Conservation (phyloP, 37 sponge, comb jelly and placozoan species). For the Tethya wilhelma region DNA sequence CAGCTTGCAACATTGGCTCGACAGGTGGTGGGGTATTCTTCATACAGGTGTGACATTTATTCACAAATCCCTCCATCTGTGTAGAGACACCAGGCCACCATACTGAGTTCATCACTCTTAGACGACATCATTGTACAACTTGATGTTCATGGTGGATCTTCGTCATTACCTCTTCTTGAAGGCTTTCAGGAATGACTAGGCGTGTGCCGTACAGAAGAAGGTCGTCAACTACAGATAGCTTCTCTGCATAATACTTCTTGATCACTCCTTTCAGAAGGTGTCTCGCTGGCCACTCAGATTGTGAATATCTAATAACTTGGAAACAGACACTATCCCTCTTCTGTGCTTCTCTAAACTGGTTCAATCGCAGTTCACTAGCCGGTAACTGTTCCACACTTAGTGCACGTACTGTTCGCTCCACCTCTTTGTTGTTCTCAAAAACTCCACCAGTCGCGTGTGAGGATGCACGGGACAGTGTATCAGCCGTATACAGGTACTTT, state of each 20-base stretch:
- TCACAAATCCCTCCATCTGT: not conserved
- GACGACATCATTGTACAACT: not conserved
- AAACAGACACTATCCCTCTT: not conserved
- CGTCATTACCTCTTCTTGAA: not conserved
- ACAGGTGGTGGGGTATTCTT: not conserved
- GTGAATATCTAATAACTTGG: not conserved
- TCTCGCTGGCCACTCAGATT: constrained; percentile 5
- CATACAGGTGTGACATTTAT: not conserved
- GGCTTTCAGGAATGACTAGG: not conserved
- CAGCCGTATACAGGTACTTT: not conserved
- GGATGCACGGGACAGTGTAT: not conserved
- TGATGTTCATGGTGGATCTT: not conserved
- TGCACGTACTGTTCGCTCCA: not conserved
- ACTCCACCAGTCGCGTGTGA: not conserved
- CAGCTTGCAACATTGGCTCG: constrained; percentile 2
- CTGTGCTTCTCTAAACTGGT: not conserved
- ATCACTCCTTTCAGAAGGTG: not conserved
- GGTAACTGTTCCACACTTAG: not conserved
- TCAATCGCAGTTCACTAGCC: not conserved
- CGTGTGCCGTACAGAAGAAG: not conserved
- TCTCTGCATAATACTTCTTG: not conserved
- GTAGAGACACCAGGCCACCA: constrained; percentile 34
- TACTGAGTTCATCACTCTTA: not conserved
- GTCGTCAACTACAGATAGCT: not conserved
- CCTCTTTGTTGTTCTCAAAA: not conserved